A percentile compares a stretch with the other conserved stretches of the same genome.
Evolutionary conservation across 2,113 vertebrate species (phyloP).

Genomic region (Garra rufa): DNA sequence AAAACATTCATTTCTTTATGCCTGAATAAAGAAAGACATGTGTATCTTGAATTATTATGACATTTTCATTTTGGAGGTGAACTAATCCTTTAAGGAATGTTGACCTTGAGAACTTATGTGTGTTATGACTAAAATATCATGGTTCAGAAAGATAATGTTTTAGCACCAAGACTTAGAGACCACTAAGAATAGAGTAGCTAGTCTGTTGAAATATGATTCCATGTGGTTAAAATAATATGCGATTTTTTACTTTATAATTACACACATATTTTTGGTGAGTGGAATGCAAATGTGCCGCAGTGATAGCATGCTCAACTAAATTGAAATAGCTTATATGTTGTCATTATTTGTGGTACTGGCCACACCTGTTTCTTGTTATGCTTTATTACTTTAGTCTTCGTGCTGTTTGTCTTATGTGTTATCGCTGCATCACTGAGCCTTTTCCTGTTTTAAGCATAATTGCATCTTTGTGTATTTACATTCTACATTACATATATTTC

Average conservation of each 20-base stretch:
- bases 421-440: slow-evolving; percentile 1
- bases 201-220: background rate
- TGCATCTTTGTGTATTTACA: slow-evolving; percentile 19
- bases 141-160: background rate
- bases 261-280: background rate
- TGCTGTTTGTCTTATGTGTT: slow-evolving; percentile 11
- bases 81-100: background rate
- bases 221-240: background rate
- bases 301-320: background rate
- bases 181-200: background rate
- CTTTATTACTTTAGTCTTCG: slow-evolving; percentile 10
- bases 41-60: no score
- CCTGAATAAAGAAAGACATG: no score
- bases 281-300: background rate
- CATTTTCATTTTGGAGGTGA: no score
- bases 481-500: background rate
- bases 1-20: no score
- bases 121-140: background rate
- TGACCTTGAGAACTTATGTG: background rate
- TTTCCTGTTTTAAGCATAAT: slow-evolving; percentile 7
- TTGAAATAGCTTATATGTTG: background rate
- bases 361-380: slow-evolving; percentile 30
- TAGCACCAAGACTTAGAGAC: background rate
- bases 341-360: background rate
- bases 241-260: slow-evolving; percentile 7